Evolutionary conservation across 2,797 vertebrate genomes (phyloP).

Genomic region (Sebastes kiyomatsui): DNA sequence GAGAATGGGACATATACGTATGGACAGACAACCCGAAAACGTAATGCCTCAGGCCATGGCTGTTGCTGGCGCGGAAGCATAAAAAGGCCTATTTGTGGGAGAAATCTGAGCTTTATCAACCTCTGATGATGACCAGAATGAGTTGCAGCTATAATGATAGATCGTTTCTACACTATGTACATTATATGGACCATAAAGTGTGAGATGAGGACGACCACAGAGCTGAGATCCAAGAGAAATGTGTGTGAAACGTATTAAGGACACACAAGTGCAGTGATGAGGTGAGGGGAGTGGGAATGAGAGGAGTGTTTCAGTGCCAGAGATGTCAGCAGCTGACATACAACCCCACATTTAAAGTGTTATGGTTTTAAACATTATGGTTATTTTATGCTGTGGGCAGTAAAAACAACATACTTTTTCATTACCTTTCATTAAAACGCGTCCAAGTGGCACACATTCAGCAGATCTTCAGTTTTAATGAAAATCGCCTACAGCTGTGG

Average conservation of each 20-base stretch:
- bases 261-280: neutral
- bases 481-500: neutral
- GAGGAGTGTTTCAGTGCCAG: neutral
- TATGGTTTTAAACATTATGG: neutral
- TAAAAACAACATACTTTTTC: neutral
- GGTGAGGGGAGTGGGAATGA: neutral
- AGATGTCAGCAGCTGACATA: slow-evolving; percentile 6
- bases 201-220: neutral
- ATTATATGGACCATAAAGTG: neutral
- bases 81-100: too few species aligned
- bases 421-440: neutral
- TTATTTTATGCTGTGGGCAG: neutral
- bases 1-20: too few species aligned
- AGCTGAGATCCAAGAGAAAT: neutral
- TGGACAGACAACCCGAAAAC: too few species aligned
- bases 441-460: neutral
- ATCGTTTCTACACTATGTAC: neutral
- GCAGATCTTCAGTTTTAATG: neutral
- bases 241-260: neutral
- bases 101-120: neutral
- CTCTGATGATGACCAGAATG: neutral
- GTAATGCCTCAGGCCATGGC: too few species aligned
- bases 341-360: neutral
- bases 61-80: too few species aligned
- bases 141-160: neutral